Conservation (phyloP, 2,113 vertebrate species). For the Bothrops jararaca region DNA sequence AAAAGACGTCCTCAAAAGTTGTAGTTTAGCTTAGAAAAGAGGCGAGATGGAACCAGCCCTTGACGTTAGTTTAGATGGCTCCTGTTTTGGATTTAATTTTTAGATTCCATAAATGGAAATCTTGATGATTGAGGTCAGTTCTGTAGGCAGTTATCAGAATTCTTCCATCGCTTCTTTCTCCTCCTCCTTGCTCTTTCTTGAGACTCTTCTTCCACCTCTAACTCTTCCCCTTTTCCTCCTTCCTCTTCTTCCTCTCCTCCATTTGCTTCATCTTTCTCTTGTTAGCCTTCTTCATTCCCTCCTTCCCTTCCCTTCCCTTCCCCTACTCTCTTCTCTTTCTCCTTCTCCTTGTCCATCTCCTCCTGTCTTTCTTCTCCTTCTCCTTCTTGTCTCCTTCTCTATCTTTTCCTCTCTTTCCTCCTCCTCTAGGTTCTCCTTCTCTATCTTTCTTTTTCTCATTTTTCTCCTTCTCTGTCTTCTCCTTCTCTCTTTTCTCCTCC, state of each 20-base stretch:
- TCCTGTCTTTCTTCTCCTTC: not conserved
- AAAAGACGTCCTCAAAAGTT: not conserved
- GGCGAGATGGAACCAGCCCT: not conserved
- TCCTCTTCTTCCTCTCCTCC: not conserved
- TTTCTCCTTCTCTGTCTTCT: not conserved
- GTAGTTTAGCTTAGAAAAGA: not conserved
- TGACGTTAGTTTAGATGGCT: not conserved
- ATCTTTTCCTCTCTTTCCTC: not conserved
- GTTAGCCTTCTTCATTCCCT: not conserved
- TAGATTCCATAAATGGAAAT: not conserved
- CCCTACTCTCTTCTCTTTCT: not conserved
- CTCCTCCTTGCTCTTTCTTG: not conserved
- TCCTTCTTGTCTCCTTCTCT: not conserved
- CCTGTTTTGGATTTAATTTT: not conserved
- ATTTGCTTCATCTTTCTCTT: not conserved
- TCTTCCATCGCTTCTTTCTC: not conserved
- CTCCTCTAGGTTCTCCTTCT: too few relatives aligned
- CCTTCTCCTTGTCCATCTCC: not conserved
- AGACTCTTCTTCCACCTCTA: not conserved
- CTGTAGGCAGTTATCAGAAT: not conserved
- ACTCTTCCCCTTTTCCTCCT: not conserved
- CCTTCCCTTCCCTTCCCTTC: not conserved
- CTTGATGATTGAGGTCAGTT: not conserved
- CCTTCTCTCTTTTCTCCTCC: too few relatives aligned
- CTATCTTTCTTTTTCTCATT: too few relatives aligned